Evolutionary conservation across 64 coral and sea anemone species (phyloP).

Genomic region (Platygyra sinensis): DNA sequence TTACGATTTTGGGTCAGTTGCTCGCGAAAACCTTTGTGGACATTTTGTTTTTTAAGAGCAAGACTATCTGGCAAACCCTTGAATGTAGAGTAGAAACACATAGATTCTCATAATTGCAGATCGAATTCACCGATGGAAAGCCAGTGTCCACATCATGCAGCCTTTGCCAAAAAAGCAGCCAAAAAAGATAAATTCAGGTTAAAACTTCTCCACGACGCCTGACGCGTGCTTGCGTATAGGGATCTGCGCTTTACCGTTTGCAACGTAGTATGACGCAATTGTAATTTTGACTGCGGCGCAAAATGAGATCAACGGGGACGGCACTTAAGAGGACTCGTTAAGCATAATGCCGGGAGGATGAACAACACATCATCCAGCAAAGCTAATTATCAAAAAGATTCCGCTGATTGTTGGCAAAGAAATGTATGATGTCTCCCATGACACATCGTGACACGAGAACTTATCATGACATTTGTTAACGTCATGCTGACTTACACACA

Average conservation of each 20-base stretch:
- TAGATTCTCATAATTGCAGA: slow-evolving; percentile 15
- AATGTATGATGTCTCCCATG: slow-evolving; percentile 52
- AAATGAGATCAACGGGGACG: slow-evolving; percentile 38
- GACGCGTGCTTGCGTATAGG: slow-evolving; percentile 20
- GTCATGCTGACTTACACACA: slow-evolving; percentile 27
- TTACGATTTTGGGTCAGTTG: slow-evolving; percentile 13
- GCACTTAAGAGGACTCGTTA: slow-evolving; percentile 63
- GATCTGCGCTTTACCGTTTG: slow-evolving; percentile 44
- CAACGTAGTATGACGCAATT: slow-evolving; percentile 60
- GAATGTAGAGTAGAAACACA: slow-evolving; percentile 9
- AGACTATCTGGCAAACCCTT: slow-evolving; percentile 10
- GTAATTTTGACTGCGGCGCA: neutral
- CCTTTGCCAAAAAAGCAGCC: neutral
- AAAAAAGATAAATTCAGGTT: slow-evolving; percentile 34
- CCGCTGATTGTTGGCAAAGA: slow-evolving; percentile 26
- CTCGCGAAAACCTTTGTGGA: slow-evolving; percentile 48
- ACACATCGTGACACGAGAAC: slow-evolving; percentile 38
- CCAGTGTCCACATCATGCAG: neutral
- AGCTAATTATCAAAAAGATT: slow-evolving; percentile 55
- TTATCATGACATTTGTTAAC: slow-evolving; percentile 14
- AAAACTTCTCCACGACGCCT: slow-evolving; percentile 25
- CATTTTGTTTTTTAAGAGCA: neutral
- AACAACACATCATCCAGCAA: slow-evolving; percentile 42
- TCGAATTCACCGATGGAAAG: slow-evolving; percentile 10
- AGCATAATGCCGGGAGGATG: slow-evolving; percentile 59